A percentile compares a stretch with the other conserved stretches of the same genome.
Conservation (phyloP, 2,888 invertebrate species). For the Steinernema carpocapsae region DNA sequence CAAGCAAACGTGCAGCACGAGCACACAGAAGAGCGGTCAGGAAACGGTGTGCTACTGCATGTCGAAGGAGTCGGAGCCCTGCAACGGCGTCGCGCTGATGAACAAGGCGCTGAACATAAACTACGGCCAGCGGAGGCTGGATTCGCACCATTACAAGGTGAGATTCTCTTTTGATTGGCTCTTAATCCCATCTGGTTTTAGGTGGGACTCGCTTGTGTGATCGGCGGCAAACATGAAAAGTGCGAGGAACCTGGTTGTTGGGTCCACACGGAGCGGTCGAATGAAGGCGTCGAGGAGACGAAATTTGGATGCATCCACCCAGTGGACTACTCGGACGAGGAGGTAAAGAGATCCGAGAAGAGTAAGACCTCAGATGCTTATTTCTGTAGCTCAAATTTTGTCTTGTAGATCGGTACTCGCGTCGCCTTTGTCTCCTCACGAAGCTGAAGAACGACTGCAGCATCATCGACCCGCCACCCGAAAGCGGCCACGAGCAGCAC, state of each 20-base stretch:
- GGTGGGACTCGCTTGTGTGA: neutral
- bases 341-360: too few relatives aligned
- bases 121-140: neutral
- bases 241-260: neutral
- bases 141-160: neutral
- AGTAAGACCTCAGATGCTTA: too few relatives aligned
- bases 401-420: neutral
- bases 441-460: neutral
- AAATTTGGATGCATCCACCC: neutral
- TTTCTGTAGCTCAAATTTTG: too few relatives aligned
- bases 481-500: neutral
- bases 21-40: too few relatives aligned
- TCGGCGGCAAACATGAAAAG: too few relatives aligned
- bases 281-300: neutral
- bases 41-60: neutral
- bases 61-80: neutral
- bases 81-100: neutral
- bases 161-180: too few relatives aligned
- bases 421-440: neutral
- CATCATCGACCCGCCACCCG: neutral
- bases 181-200: too few relatives aligned
- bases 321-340: too few relatives aligned
- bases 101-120: neutral
- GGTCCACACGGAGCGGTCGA: neutral
- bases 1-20: too few relatives aligned